Evolutionary conservation across 2,888 invertebrate species (phyloP), one percentile per base, ranked within the genome.

Genomic region (Bombylius discolor): DNA sequence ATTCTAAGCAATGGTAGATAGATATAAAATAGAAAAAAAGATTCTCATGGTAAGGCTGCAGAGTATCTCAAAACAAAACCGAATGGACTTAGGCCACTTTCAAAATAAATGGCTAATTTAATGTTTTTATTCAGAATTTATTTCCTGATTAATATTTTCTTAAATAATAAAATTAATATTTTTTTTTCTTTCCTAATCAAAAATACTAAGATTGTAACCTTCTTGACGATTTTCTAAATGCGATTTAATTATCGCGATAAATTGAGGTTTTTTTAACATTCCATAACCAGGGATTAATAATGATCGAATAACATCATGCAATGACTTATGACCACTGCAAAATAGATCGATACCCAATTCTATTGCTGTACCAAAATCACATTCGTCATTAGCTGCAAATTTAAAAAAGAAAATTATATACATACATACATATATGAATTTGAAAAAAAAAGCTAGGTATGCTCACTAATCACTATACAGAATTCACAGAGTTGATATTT

Each of bases 301-400:
- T 59, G 80, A 80, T 44, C 80, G 68, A 4, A 84, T 78, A 48
- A 81, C 79, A 5, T 77, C 73, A 68, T 93, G 85, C 23, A 95
- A 77, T 59, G 80, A 78, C 51, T 79, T 75, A 53, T 82, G 71
- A 0, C 91, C 89, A 56, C 83, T 87, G 59, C 83, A 83, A 68
- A 96, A 90, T 51, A 97, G 74, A 70, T 90, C 85, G 62, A 92
- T 82, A 0, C 93, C 96, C 45, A 90, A 76, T 71, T 97, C 96
- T 4, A 97, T 72, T 0, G 92, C 88, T 54, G 92, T 93, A 0
- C 95, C 97, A 74, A 93, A 96, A 71, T 97, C 96, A 68, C 89
- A 88, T 71, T 98, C 97, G 68, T 97, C 97, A 56, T 89, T 84
- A 0, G 96, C 97, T 58, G 68, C 69, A 33, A 62, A 49, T 7